These are phyloP conservation scores for Gerris lacustris DNA, from an alignment of 2,888 invertebrate species.

Conservation along the genomic window DNA sequence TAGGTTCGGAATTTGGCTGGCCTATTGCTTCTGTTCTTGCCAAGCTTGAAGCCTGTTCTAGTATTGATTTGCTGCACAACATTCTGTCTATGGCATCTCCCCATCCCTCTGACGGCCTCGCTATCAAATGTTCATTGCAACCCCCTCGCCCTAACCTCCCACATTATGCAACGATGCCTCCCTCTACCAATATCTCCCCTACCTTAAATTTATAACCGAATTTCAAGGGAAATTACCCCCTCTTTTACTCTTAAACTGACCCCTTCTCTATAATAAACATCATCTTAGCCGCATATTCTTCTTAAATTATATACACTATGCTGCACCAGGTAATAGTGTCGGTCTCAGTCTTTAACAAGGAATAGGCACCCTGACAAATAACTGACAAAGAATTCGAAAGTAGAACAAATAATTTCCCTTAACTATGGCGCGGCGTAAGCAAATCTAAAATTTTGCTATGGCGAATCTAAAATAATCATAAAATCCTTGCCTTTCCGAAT, in stretches of 20 bases:
- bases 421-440: too few relatives aligned
- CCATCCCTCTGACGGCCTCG: background rate
- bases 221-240: background rate
- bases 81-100: background rate
- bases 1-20: too few relatives aligned
- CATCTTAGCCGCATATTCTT: background rate
- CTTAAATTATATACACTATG: too few relatives aligned
- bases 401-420: too few relatives aligned
- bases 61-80: background rate
- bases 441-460: too few relatives aligned
- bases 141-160: background rate
- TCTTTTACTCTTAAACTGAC: background rate
- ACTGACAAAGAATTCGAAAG: too few relatives aligned
- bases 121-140: constrained; percentile 1
- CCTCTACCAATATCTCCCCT: background rate
- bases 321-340: too few relatives aligned
- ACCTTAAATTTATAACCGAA: background rate
- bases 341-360: too few relatives aligned
- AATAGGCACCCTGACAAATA: too few relatives aligned
- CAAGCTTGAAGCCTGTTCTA: background rate
- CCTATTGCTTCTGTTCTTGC: too few relatives aligned
- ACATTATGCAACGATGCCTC: background rate
- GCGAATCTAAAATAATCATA: too few relatives aligned
- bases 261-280: background rate
- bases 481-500: too few relatives aligned